Conservation (phyloP, 2,888 invertebrate genomes). For the Noctua fimbriata region DNA sequence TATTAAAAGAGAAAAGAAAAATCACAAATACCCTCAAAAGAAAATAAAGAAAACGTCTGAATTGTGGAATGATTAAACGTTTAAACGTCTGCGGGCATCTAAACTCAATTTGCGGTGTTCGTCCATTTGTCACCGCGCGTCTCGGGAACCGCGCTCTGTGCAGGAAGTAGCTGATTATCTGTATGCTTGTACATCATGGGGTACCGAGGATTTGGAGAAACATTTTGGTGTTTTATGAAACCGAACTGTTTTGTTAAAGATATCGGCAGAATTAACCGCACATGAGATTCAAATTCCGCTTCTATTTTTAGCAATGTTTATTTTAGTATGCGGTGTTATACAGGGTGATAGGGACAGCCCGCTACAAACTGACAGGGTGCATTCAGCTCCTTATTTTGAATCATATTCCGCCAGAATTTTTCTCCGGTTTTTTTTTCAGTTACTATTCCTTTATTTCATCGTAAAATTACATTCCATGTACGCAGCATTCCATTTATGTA, state of each 20-base stretch:
- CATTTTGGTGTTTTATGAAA: background rate
- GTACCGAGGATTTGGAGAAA: background rate
- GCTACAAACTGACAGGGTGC: no score
- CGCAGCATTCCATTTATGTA: no score
- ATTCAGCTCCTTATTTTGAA: no score
- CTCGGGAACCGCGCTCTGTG: conserved; percentile 64
- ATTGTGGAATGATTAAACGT: conserved; percentile 75
- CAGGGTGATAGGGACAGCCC: no score
- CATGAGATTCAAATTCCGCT: background rate
- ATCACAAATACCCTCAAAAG: conserved; percentile 33
- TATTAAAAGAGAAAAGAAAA: conserved; percentile 41
- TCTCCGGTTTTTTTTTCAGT: no score
- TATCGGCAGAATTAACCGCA: background rate
- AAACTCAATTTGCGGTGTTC: conserved; percentile 78
- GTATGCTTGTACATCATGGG: conserved; percentile 61
- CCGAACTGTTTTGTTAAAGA: no score
- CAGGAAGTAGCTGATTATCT: conserved; percentile 68
- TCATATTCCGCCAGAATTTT: no score
- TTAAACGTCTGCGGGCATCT: conserved; percentile 70
- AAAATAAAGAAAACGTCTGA: conserved; percentile 67
- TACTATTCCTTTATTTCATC: no score
- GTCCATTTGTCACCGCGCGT: conserved; percentile 79
- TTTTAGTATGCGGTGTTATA: no score
- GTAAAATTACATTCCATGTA: no score
- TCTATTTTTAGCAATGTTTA: background rate